Evolutionary conservation across 2,797 vertebrate genomes (phyloP).

Genomic region (Chrysocyon brachyurus): DNA sequence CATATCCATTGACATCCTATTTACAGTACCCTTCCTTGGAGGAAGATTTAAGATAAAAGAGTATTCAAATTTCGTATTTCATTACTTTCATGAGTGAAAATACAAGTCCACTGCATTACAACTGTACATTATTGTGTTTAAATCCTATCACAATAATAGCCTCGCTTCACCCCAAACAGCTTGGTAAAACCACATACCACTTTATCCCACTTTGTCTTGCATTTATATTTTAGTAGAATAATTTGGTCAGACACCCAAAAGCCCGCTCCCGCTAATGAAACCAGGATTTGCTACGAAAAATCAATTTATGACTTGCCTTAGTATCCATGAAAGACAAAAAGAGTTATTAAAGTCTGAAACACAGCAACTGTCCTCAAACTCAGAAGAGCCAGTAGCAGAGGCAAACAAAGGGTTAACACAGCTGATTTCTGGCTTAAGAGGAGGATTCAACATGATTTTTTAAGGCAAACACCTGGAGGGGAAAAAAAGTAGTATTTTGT

Average conservation of each 20-base stretch:
- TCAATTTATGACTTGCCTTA: conserved; percentile 43
- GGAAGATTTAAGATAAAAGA: conserved; percentile 2
- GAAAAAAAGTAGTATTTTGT: conserved; percentile 72
- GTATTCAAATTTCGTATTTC: conserved; percentile 27
- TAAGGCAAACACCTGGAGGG: conserved; percentile 75
- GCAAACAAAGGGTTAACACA: conserved; percentile 61
- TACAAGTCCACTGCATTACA: background rate
- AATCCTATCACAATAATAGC: background rate
- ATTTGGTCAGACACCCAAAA: conserved; percentile 72
- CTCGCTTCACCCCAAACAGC: background rate
- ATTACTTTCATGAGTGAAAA: background rate
- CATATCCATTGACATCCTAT: background rate
- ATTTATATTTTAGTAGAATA: conserved; percentile 61
- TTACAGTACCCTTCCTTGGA: background rate
- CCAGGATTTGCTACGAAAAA: conserved; percentile 76
- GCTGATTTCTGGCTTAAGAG: conserved; percentile 55
- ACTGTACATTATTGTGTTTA: background rate
- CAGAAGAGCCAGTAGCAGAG: conserved; percentile 61
- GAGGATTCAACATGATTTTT: conserved; percentile 31
- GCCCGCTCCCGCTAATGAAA: conserved; percentile 65
- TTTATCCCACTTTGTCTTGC: conserved; percentile 3
- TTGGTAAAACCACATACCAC: background rate
- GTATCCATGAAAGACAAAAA: conserved; percentile 40
- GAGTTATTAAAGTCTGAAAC: conserved; percentile 76
- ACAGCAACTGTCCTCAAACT: conserved; percentile 53